These are phyloP conservation scores for Eilema sororculum DNA, from an alignment of 2,888 invertebrate genomes.

Conservation along the genomic window DNA sequence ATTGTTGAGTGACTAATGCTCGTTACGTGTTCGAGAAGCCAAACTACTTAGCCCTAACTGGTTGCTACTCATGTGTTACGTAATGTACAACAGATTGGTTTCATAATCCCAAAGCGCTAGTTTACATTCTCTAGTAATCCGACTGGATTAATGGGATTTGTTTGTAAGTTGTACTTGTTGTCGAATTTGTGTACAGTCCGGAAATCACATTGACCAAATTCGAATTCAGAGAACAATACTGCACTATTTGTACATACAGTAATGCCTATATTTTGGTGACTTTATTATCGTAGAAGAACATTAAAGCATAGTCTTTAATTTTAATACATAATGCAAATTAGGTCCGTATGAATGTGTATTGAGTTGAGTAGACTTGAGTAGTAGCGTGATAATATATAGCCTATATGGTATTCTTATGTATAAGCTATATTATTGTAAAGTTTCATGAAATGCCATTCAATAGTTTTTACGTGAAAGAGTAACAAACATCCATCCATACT, in stretches of 20 bases:
- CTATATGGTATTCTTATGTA: no score
- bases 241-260: background rate
- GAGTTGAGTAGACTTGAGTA: no score
- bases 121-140: slow-evolving; percentile 13
- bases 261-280: background rate
- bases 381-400: no score
- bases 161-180: slow-evolving; percentile 7
- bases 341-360: no score
- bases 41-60: slow-evolving; percentile 25
- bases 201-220: background rate
- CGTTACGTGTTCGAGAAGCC: slow-evolving; percentile 42
- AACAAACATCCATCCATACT: no score
- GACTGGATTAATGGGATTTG: slow-evolving; percentile 10
- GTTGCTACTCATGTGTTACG: slow-evolving; percentile 18
- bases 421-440: no score
- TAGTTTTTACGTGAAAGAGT: no score
- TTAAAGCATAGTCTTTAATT: background rate
- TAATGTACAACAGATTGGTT: slow-evolving; percentile 21
- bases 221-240: background rate
- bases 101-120: slow-evolving; percentile 16
- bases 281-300: background rate
- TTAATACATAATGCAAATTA: no score
- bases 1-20: slow-evolving; percentile 42
- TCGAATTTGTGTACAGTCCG: slow-evolving; percentile 2
- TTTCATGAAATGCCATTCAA: no score